Evolutionary conservation across 2,113 vertebrate genomes (phyloP), one percentile per base, ranked within the genome.

Genomic region (Tylochromis polylepis): DNA sequence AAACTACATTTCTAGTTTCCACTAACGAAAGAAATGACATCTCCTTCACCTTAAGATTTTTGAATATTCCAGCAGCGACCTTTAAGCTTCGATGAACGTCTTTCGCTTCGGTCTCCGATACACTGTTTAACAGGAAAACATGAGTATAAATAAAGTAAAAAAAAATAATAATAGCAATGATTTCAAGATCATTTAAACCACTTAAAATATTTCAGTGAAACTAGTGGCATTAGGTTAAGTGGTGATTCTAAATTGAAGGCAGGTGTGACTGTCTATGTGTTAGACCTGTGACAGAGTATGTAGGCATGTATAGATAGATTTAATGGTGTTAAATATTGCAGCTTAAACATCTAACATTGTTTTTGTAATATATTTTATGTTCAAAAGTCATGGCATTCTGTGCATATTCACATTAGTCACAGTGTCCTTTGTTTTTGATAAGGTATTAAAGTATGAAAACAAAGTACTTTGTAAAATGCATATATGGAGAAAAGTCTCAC

Each of bases 71-170:
- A 87, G 98, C 98, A 85, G 98, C 98, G 92, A 96, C 96, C 94
- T 98, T 99, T 91, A 99, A 93, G 94, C 98, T 99, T 84, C 97
- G 97, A 90, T 99, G 98, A 87, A 99, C 98, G 0, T 98, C 98
- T 96, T 99, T 99, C 5, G 98, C 99, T 95, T 99, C 99, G 43
- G 97, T 95, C 94, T 99, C 98, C 79, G 98, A 98, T 94, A 99
- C 93, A 91, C 99, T 99, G 82, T 87, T 88, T 85, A 87, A 18
- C 3, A 72, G 11, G 3, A 27, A 91, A 90, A 82, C 16, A 81
- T 2, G 14, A 84, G 43, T 9, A 53, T 24, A 51, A 2, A 77
- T 20, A 31, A 77, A 77, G 27, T 18, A 77, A 51, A 10, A 29
- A 49, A 10, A 49, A 49, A 18, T 72, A 72, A 18, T 72, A 72